Evolutionary conservation across 2,113 vertebrate species (phyloP), one percentile per base, ranked within the genome.

Genomic region (Eulemur rufifrons): DNA sequence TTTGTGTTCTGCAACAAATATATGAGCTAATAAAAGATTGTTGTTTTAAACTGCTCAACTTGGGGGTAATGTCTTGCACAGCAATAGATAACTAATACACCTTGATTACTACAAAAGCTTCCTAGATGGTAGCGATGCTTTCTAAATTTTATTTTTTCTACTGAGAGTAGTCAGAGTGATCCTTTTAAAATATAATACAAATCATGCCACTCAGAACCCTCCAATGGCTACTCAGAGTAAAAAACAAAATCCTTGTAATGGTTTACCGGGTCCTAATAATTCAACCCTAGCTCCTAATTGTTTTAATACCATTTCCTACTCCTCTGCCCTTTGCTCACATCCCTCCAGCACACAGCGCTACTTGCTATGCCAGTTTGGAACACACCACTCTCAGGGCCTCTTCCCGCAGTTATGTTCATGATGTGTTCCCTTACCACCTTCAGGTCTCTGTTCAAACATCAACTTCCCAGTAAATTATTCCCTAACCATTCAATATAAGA

Each of bases 81-180:
- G 74, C 6, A 76, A 69, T 2, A 61, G 25, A 56, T 69, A 89
- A 32, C 6, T 78, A 82, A 90, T 14, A 73, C 1, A 71, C 34
- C 25, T 92, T n/a, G 21, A 94, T 76, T 37, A 84, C 42, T 74
- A 45, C 37, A 59, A 88, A 93, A 92, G 77, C 52, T 95, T 92
- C 42, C 91, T 68, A 29, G 59, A 32, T 34, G 12, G 25, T 27
- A 27, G 39, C 0, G 0, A 78, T 50, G 6, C 25, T 64, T 83
- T n/a, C 42, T 63, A 78, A 80, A 68, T 82, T 85, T 61, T 93
- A 8, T 54, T 88, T 59, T 66, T 86, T 42, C 45, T 82, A 83
- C 42, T 6, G 17, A 86, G 3, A 17, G 6, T 17, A 73, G n/a
- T 86, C 85, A 86, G 39, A 91, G 45, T 59, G 37, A 90, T 86